A percentile compares a stretch with the other conserved stretches of the same genome.
phyloP scores from a whole-genome alignment of 2,888 invertebrate genomes.

The Arrhopalites spinosus region DNA sequence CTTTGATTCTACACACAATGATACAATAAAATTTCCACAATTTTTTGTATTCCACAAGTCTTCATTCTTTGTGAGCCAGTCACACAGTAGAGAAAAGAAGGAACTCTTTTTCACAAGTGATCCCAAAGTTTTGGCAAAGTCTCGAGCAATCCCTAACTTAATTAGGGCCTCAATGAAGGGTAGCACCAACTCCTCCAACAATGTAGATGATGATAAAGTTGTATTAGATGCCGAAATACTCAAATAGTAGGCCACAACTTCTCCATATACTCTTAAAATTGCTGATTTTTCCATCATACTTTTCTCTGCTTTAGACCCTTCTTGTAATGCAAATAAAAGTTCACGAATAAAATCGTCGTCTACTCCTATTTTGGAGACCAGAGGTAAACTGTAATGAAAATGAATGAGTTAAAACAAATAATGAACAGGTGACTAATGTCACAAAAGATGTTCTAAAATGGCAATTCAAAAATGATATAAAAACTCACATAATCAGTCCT shows the following conservation, averaged over 20 bases:
- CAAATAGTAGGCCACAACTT: slow-evolving; percentile 42
- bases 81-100: slow-evolving; percentile 32
- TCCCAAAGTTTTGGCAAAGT: slow-evolving; percentile 44
- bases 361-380: slow-evolving; percentile 72
- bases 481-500: slow-evolving; percentile 67
- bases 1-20: slow-evolving; percentile 19
- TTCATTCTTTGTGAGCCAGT: slow-evolving; percentile 5
- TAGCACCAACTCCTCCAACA: slow-evolving; percentile 35
- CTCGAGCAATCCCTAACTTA: slow-evolving; percentile 19
- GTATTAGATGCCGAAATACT: slow-evolving; percentile 13
- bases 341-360: slow-evolving; percentile 56
- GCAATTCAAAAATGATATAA: too few relatives aligned
- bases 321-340: slow-evolving; percentile 28
- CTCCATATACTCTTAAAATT: slow-evolving; percentile 46
- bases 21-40: slow-evolving; percentile 41
- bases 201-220: neutral
- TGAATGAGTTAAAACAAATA: too few relatives aligned
- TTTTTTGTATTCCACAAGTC: slow-evolving; percentile 28
- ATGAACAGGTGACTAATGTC: too few relatives aligned
- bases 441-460: too few relatives aligned
- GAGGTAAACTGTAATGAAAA: slow-evolving; percentile 63
- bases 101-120: slow-evolving; percentile 38
- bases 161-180: slow-evolving; percentile 41
- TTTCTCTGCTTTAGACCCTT: slow-evolving; percentile 39
- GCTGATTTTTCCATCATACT: slow-evolving; percentile 45